Base-by-base conservation (phyloP, 2,797 vertebrate species). In the Oceanodroma leucorhoa region DNA sequence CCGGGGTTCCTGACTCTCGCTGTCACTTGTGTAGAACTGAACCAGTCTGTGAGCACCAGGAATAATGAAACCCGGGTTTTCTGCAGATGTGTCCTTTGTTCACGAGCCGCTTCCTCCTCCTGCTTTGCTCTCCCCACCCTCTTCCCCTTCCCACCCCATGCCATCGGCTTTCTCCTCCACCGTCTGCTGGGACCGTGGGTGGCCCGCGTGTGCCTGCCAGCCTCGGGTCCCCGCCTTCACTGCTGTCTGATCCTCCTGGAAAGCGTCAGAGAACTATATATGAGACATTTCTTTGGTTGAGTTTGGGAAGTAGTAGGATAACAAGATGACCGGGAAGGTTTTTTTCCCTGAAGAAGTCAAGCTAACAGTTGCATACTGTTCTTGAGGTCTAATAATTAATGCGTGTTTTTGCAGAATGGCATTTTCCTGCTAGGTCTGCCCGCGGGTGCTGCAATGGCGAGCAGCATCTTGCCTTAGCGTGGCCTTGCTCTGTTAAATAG, bases 11-110 rank as follows among this genome's bases (percentile, higher is more conserved):
- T 2, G 5, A 18, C 14, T 8, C 17, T 16, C 1, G 1, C 55
- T 1, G 0, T 60, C 5, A 0, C 0, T 1, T 3, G 2, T 2
- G 3, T 36, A 8, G 16, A 48, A 19, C 22, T 8, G 0, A 19
- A 11, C 2, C 1, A 9, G 10, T 41, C 50, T 8, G 50, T 1
- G 3, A 69, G 55, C 87, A 43, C 36, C 18, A 10, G 40, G 50
- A 46, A 6, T 19, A 41, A 34, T 0, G 0, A 9, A 54, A 48
- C 21, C 18, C 19, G 17, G 40, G 11, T 8, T 69, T 89, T 27
- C 48, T 46, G 54, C 11, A 21, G 54, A 9, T 53, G 8, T 15
- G 46, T 46, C 62, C 32, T 40, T 15, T 18, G 38, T 24, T 73
- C 18, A 30, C 2, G 17, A 40, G 40, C 30, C 2, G 5, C n/a